Evolutionary conservation across 2,113 vertebrate genomes (phyloP), one percentile per base, ranked within the genome.

Genomic region (Hypomesus transpacificus): DNA sequence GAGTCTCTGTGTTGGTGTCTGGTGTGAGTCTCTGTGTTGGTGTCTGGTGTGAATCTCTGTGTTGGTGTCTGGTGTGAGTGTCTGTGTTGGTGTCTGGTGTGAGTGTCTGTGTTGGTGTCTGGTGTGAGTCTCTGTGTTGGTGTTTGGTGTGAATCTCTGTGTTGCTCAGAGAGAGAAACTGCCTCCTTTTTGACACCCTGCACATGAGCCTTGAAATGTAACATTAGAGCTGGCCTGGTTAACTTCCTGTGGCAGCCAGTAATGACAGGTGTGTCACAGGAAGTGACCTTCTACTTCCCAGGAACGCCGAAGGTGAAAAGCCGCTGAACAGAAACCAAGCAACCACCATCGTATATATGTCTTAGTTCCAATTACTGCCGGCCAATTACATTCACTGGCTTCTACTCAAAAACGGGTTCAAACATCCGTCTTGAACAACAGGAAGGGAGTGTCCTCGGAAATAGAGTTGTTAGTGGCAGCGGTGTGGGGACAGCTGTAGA

Each of bases 371-470:
- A 74, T 75, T 79, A 75, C 72, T 76, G 75, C 74, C 83, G 82
- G 79, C 83, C 80, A 85, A 69, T 50, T 70, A 80, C 82, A 73
- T 79, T 78, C 68, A 82, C 74, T 89, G 74, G 76, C 83, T 81
- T 80, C 70, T 74, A 71, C 79, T 74, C 74, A 34, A 51, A 81
- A 73, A 85, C 75, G 68, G 75, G 80, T 88, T 89, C 79, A 89
- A 88, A 87, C 88, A 89, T 89, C 80, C 75, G 77, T 75, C 80
- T 84, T 75, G 84, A 86, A 90, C 83, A 90, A 90, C 88, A 91
- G 89, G 88, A 91, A 92, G 88, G 87, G 90, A 88, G 87, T 87
- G 76, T 79, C 77, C 85, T 85, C 78, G 64, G 86, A 89, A 90
- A 89, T 86, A 87, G 84, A 87, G 82, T 74, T 85, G 88, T 84